Percentiles rank a stretch among this genome's conserved stretches.
phyloP scores from a whole-genome alignment of 2,797 vertebrate species.

The Merluccius polli region DNA sequence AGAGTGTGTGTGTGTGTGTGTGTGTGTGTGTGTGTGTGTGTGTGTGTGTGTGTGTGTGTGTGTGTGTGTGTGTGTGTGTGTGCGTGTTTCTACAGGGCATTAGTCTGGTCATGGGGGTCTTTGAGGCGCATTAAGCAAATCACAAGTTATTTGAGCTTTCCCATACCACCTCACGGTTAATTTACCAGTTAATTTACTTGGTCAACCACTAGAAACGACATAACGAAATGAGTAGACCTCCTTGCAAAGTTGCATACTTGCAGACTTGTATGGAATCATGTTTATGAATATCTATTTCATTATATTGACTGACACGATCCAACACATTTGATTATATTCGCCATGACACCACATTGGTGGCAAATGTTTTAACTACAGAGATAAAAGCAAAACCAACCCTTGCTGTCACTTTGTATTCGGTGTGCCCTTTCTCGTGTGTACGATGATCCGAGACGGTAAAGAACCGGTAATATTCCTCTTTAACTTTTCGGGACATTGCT shows the following conservation, averaged over 20 bases:
- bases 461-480: constrained; percentile 81
- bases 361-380: neutral
- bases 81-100: constrained; percentile 24
- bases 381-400: constrained; percentile 69
- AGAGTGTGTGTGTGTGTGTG: constrained; percentile 17
- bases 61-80: neutral
- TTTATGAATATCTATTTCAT: too few relatives aligned
- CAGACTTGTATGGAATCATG: too few relatives aligned
- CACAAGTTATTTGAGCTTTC: constrained; percentile 45
- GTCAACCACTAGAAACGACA: too few relatives aligned
- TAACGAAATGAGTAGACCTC: too few relatives aligned
- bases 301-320: too few relatives aligned
- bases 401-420: constrained; percentile 87
- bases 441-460: constrained; percentile 83
- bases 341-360: neutral
- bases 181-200: neutral
- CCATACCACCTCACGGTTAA: neutral
- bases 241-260: too few relatives aligned
- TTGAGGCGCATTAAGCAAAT: constrained; percentile 29
- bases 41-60: neutral
- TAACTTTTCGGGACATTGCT: constrained; percentile 79
- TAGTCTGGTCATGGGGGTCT: constrained; percentile 40
- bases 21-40: neutral
- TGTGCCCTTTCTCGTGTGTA: constrained; percentile 86
- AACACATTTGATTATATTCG: neutral